phyloP scores from a whole-genome alignment of 1,140 invertebrate genomes.

The Drosophila bocki region DNA sequence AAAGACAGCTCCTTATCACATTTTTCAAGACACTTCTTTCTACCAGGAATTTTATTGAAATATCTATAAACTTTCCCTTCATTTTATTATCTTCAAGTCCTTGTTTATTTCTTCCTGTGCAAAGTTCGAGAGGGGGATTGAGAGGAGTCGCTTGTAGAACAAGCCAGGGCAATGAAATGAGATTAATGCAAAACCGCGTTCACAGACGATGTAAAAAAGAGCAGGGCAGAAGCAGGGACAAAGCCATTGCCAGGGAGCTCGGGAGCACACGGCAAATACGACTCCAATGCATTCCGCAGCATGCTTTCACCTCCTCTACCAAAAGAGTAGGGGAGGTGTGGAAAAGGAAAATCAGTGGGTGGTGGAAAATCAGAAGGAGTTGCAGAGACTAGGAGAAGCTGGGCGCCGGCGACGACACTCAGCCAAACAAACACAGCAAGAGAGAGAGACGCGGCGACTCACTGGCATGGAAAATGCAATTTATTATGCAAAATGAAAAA shows the following conservation, averaged over 20 bases:
- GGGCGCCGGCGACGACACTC: constrained; percentile 40
- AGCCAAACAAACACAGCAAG: constrained; percentile 50
- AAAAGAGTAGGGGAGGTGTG: not conserved
- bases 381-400: not conserved
- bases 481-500: constrained; percentile 84
- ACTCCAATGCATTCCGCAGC: constrained; percentile 39
- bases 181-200: constrained; percentile 77
- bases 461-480: constrained; percentile 83
- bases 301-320: constrained; percentile 20
- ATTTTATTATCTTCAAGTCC: not conserved
- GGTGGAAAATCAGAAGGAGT: constrained; percentile 1
- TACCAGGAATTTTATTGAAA: not conserved
- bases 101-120: constrained; percentile 11
- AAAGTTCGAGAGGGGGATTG: constrained; percentile 27
- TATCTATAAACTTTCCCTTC: not conserved
- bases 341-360: not conserved
- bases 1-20: too few species aligned
- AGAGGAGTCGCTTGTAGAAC: constrained; percentile 15
- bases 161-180: constrained; percentile 74
- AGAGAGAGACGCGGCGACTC: constrained; percentile 46
- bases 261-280: constrained; percentile 64
- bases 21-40: not conserved
- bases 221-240: constrained; percentile 39
- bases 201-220: constrained; percentile 65
- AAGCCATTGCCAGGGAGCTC: not conserved